Percentiles rank a stretch among this genome's conserved stretches.
These are phyloP conservation scores for Andrena chrysosceles DNA, from an alignment of 2,888 invertebrate genomes.

Conservation along the genomic window DNA sequence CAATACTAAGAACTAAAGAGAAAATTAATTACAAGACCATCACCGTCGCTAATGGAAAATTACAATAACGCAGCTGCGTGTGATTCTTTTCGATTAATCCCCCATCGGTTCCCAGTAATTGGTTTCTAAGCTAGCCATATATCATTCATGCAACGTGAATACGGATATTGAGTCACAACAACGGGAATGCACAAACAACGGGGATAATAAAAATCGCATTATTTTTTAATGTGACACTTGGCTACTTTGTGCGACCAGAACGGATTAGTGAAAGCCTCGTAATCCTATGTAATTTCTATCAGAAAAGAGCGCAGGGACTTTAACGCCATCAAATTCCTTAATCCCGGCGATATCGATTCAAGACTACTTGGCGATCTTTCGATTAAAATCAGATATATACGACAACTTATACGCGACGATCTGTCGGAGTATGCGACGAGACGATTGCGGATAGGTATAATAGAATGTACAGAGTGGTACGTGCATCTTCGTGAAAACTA, in stretches of 20 bases:
- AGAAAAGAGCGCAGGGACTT: not conserved
- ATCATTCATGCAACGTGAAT: not conserved
- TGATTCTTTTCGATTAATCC: not conserved
- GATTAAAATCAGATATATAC: not conserved
- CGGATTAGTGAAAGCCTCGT: not conserved
- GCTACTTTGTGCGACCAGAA: not conserved
- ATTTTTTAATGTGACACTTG: no score
- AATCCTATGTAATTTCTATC: constrained; percentile 3
- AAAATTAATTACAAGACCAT: not conserved
- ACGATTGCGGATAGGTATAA: not conserved
- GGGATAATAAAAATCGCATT: not conserved
- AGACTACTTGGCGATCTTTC: not conserved
- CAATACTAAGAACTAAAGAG: not conserved
- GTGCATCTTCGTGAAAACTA: not conserved
- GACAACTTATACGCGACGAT: not conserved
- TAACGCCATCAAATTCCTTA: not conserved
- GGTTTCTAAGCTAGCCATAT: not conserved
- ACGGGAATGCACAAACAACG: not conserved
- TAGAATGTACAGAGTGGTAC: not conserved
- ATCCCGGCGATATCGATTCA: not conserved
- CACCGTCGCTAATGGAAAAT: not conserved
- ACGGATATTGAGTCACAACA: not conserved
- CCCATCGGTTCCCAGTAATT: not conserved
- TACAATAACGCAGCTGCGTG: not conserved
- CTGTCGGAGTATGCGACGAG: not conserved